Evolutionary conservation across 2,888 invertebrate species (phyloP), one percentile per base, ranked within the genome.

Genomic region (Lapara coniferarum): DNA sequence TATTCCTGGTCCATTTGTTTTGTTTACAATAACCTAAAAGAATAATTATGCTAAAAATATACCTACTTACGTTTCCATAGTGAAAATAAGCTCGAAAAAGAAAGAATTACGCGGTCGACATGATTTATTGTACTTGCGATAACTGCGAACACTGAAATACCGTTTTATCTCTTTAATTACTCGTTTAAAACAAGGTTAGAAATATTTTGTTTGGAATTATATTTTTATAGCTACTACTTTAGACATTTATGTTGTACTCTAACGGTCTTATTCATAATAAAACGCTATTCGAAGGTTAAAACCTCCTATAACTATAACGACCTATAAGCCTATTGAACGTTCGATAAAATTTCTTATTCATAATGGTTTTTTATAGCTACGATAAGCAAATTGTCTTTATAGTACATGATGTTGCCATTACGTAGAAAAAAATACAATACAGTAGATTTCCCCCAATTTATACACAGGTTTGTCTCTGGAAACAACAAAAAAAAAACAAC

Each of bases 91-190:
- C 16, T 12, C 16, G 10, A n/a, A 59, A 46, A 46, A 59, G 46
- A 63, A 63, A 49, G 13, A 63, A 59, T 46, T 59, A 63, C 49
- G 19, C 49, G 19, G 13, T 59, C 63, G 13, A 63, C 13, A 63
- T 63, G 63, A 63, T 63, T 63, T 63, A 63, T 63, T 63, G 49
- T 49, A 63, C 46, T 49, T 49, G 10, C 49, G 63, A 63, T 63
- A 63, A 63, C 63, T 63, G 19, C 49, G 46, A 49, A 63, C 46
- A 19, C 63, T 25, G 46, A 63, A 63, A 49, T 63, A 63, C 19
- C 16, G 63, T 63, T 63, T 63, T 63, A 63, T 63, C 63, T 63
- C 63, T 63, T 46, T 63, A 63, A 63, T 63, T 63, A 63, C 63
- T 59, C 46, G 13, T 63, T 49, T 63, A 49, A 6, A 25, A 16